Base-by-base conservation (phyloP, 2,888 invertebrate genomes). In the Synanthedon andrenaeformis region DNA sequence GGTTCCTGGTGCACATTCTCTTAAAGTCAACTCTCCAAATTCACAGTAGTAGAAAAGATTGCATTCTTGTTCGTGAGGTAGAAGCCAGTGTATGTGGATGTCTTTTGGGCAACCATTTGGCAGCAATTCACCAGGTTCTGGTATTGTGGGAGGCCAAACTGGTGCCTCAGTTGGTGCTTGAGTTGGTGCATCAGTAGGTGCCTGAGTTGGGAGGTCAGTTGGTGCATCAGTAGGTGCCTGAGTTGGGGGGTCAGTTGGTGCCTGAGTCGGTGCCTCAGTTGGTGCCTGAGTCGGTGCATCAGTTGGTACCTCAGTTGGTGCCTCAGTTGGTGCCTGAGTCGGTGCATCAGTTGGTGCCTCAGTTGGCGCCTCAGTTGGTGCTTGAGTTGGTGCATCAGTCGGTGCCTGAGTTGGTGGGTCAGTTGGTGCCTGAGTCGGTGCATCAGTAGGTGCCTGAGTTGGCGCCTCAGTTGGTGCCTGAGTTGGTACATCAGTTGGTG, bases 391-490 rank as follows among this genome's bases (percentile, higher is more conserved):
- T 1, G 51, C 4, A 12, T 51, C 53, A n/a, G 51, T 54, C 4
- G 49, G 12, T 12, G 55, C 55, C n/a, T 55, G 49, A 12, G 54
- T 51, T 35, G 52, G 42, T 5, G 59, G 54, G n/a, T 57, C 41
- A 12, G 23, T 49, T 12, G 49, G n/a, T 11, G 56, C 58, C 11
- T 69, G 66, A 1, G 74, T 52, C 0, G 60, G 54, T 11, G 56
- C 58, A 11, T 69, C 66, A 1, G 74, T 52, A 0, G 60, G 54
- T 51, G 60, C 58, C 0, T 66, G 53, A 3, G 60, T 62, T 23
- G 58, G 58, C 52, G 41, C 60, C 56, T 55, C 45, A n/a, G 54
- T 51, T 23, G 52, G 45, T 5, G 59, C 51, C 42, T 51, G 42
- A 17, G 17, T 17, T 2, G 17, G 17, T 17, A 2, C 17, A 17